Base-by-base conservation (phyloP, 2,797 vertebrate species). In the Falco cherrug region DNA sequence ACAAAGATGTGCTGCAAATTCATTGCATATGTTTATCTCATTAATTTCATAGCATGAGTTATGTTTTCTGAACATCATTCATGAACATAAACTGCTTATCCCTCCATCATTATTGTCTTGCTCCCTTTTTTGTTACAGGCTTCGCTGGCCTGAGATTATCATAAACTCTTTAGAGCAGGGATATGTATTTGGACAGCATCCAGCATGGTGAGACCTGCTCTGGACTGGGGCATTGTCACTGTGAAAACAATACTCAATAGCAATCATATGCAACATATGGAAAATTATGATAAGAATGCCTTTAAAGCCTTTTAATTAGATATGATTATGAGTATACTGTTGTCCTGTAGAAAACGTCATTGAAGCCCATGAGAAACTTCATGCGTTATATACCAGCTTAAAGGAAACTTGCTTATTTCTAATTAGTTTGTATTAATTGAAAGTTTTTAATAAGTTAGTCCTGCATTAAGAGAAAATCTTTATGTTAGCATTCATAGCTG, bases 331-430 rank as follows among this genome's bases (percentile, higher is more conserved):
- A 82, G 41, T 77, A 56, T 59, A 15, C 56, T 28, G 29, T 31
- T 87, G 93, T 94, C 85, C 85, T 74, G 79, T 47, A 85, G 78
- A 73, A 91, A 89, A 61, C 20, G 3, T 35, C 41, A 18, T 14
- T 18, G 60, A 87, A 87, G 79, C 47, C 59, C 6, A 0, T 8
- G 13, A 77, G 64, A 76, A 91, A 51, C 47, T 89, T 88, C 56
- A 48, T 43, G 79, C 70, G 6, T 71, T 37, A 71, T 61, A 50
- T 14, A 77, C 5, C 14, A 89, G 74, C 56, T 86, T 21, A 59
- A 78, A 88, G 73, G 68, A 80, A 95, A 85, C 35, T 77, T 74
- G 33, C 33, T 88, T 87, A 45, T 77, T 94, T 94, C 76, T 80
- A 70, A 59, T 93, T 87, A 91, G 63, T 54, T 83, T 8, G 18